Percentiles rank a stretch among this genome's conserved stretches.
These are phyloP conservation scores for Crotalus horridus DNA, from an alignment of 2,113 vertebrate species.

Conservation along the genomic window DNA sequence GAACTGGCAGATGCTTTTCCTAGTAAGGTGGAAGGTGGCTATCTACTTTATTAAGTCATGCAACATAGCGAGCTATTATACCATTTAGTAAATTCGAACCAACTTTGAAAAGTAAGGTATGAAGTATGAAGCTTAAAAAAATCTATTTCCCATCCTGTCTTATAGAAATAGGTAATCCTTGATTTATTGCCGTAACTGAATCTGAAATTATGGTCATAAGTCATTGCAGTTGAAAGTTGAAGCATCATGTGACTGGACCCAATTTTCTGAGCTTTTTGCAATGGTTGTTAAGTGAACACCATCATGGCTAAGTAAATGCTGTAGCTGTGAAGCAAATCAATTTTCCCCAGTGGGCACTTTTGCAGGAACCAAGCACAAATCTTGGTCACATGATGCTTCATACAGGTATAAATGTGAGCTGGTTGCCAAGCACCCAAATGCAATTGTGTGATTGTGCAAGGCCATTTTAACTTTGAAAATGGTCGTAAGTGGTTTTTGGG, in stretches of 20 bases:
- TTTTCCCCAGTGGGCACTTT: background rate
- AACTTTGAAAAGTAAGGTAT: background rate
- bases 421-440: background rate
- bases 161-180: background rate
- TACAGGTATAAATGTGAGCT: background rate
- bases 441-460: background rate
- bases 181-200: background rate
- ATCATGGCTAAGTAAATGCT: background rate
- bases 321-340: background rate
- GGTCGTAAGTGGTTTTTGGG: background rate
- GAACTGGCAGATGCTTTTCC: background rate
- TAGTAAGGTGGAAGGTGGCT: background rate
- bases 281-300: background rate
- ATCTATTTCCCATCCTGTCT: background rate
- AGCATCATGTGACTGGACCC: background rate
- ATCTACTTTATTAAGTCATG: background rate
- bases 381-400: background rate
- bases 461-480: background rate
- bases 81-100: background rate
- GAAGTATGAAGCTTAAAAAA: background rate
- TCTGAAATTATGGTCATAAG: background rate
- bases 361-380: background rate
- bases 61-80: background rate
- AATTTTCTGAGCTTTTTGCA: background rate
- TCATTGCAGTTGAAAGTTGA: background rate